A percentile compares a stretch with the other conserved stretches of the same genome.
phyloP scores from a whole-genome alignment of 2,888 invertebrate species.

The Caenorhabditis sinica region DNA sequence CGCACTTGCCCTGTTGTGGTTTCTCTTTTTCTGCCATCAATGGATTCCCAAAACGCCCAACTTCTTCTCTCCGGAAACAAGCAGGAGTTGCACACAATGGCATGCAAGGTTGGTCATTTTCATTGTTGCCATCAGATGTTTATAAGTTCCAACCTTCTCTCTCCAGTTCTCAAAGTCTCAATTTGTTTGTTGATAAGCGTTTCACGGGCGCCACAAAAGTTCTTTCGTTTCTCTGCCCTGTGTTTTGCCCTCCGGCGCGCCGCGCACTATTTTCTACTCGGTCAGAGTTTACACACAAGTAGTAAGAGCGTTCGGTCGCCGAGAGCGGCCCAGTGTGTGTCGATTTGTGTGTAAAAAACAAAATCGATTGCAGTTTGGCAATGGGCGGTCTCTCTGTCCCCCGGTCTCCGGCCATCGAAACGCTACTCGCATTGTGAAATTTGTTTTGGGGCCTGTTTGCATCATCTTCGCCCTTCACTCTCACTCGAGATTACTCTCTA shows the following conservation, averaged over 20 bases:
- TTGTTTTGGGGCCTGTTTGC: slow-evolving; percentile 57
- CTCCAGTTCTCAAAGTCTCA: slow-evolving; percentile 11
- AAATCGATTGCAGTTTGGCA: slow-evolving; percentile 49
- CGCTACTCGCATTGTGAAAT: slow-evolving; percentile 54
- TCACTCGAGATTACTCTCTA: slow-evolving; percentile 53
- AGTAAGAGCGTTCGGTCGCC: slow-evolving; percentile 51
- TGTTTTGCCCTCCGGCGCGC: background rate
- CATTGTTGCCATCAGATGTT: background rate
- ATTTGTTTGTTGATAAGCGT: slow-evolving; percentile 51
- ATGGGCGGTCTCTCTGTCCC: slow-evolving; percentile 43
- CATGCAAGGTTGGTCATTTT: slow-evolving; percentile 38
- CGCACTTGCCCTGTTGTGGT: slow-evolving; percentile 10
- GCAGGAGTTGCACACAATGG: slow-evolving; percentile 13
- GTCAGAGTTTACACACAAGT: slow-evolving; percentile 58
- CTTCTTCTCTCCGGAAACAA: slow-evolving; percentile 12
- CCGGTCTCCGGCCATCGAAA: slow-evolving; percentile 42
- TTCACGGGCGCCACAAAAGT: slow-evolving; percentile 43
- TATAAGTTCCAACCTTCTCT: background rate
- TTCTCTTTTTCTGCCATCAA: slow-evolving; percentile 3
- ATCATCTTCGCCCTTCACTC: slow-evolving; percentile 46
- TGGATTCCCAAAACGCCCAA: background rate
- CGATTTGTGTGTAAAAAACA: slow-evolving; percentile 54
- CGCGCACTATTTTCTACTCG: slow-evolving; percentile 41
- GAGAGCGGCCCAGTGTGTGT: slow-evolving; percentile 23
- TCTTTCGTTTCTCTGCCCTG: slow-evolving; percentile 13